Base-by-base conservation (phyloP, 1,140 invertebrate species). In the Drosophila guanche region DNA sequence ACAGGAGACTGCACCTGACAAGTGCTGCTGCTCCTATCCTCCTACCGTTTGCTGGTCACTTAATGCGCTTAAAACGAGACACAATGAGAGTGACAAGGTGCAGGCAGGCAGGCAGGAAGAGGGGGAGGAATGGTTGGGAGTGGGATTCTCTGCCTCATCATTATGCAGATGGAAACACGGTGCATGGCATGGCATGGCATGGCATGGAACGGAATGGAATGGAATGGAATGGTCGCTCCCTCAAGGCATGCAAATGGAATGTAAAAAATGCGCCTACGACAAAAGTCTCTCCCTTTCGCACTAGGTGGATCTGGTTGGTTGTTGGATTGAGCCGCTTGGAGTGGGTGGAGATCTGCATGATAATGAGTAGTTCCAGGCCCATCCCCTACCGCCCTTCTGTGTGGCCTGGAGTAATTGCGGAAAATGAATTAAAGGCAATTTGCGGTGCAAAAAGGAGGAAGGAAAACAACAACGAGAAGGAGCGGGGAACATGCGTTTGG, bases 381-480 rank as follows among this genome's bases (percentile, higher is more conserved):
- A 20, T 33, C 40, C 23, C 46, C 23, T 33, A 5, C 37, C 37
- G n/a, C n/a, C 29, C 12, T 59, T 53, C n/a, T 45, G 29, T 57
- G 57, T 29, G 48, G 77, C 72, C 78, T 47, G 55, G 62, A 76
- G 78, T 81, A 81, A 81, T 81, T 81, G 78, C 78, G 78, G 78
- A 76, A 81, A 81, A 81, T 81, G 78, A 81, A 81, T 81, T 81
- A 81, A 81, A 81, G 78, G 78, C 78, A 81, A 81, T 81, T 81
- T 81, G 77, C 47, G 71, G 71, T 37, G 63, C 45, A 60, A 48
- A 52, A 60, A 20, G 16, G 51, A 43, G 50, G 23, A 41, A 10
- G 25, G 16, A 54, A 23, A 51, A 60, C 22, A 27, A 20, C 16
- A 20, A 20, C 16, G 16, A 20, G 16, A 1, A 20, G 16, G 16